These are phyloP conservation scores for Macrosiphum euphorbiae DNA, from an alignment of 2,888 invertebrate genomes.

Conservation along the genomic window DNA sequence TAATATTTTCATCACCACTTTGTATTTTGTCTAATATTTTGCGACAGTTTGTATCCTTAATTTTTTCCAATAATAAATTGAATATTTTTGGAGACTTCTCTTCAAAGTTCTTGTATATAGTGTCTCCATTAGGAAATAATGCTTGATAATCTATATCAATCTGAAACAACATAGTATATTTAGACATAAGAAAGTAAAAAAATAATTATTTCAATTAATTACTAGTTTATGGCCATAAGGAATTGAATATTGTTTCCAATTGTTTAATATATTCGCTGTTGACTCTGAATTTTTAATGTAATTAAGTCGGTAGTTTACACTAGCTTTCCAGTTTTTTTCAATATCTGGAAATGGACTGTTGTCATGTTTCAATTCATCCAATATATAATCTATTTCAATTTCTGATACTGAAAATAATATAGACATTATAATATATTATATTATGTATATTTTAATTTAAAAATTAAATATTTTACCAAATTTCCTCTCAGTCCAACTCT, in stretches of 20 bases:
- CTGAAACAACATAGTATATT: not conserved
- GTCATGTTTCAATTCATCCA: not conserved
- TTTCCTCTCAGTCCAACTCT: not conserved
- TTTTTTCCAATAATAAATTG: not conserved
- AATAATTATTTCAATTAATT: not conserved
- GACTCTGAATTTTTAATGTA: not conserved
- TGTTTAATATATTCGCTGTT: not conserved
- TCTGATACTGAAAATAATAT: slow-evolving; percentile 25
- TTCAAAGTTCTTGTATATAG: not conserved
- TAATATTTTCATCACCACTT: not conserved
- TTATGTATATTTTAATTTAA: not conserved
- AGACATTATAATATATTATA: not conserved
- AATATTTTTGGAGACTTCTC: not conserved
- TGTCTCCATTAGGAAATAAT: not conserved
- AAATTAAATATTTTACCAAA: not conserved
- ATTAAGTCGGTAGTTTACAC: not conserved
- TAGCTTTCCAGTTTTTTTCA: not conserved
- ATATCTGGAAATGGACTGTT: not conserved
- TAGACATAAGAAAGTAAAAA: no score
- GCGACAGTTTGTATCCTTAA: not conserved
- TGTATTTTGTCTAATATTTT: not conserved
- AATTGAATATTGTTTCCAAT: not conserved
- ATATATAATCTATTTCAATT: not conserved
- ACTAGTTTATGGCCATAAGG: not conserved
- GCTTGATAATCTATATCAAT: not conserved